phyloP scores from a whole-genome alignment of 1,140 invertebrate genomes.

The Charaxes varanes region DNA sequence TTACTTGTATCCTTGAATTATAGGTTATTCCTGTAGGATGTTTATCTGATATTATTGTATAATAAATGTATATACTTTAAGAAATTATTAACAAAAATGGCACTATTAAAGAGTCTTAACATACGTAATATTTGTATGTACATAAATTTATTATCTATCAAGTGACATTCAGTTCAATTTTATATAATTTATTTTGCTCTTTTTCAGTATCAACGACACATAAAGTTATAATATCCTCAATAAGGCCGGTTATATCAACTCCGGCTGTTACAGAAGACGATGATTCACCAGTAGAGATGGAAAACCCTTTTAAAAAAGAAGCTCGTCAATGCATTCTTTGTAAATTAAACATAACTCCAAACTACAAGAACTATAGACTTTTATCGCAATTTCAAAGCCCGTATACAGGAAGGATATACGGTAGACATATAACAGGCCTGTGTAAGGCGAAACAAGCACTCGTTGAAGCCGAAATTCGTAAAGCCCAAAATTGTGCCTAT shows the following conservation, averaged over 20 bases:
- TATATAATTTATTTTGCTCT: conserved; percentile 2
- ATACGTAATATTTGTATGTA: conserved; percentile 11
- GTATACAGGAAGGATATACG: conserved; percentile 93
- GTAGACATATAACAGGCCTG: conserved; percentile 92
- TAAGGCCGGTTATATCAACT: conserved; percentile 25
- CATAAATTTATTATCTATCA: neutral
- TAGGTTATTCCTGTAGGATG: too few relatives aligned
- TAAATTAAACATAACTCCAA: conserved; percentile 84
- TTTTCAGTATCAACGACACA: conserved; percentile 37
- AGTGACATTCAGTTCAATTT: neutral
- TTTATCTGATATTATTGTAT: too few relatives aligned
- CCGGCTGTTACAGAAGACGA: conserved; percentile 21
- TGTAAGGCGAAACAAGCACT: conserved; percentile 84
- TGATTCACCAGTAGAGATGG: conserved; percentile 79
- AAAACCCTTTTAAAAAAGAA: conserved; percentile 90
- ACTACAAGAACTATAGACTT: conserved; percentile 95
- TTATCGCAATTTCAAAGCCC: conserved; percentile 97
- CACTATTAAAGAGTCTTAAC: conserved; percentile 10
- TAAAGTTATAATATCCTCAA: conserved; percentile 21
- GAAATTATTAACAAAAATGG: conserved; percentile 15
- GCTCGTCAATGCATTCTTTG: conserved; percentile 89
- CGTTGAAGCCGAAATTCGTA: conserved; percentile 82
- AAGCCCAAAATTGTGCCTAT: conserved; percentile 82
- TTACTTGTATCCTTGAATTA: too few relatives aligned
- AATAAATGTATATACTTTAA: neutral